Conservation (phyloP, 1,140 invertebrate genomes). For the Anastatus disparis region DNA sequence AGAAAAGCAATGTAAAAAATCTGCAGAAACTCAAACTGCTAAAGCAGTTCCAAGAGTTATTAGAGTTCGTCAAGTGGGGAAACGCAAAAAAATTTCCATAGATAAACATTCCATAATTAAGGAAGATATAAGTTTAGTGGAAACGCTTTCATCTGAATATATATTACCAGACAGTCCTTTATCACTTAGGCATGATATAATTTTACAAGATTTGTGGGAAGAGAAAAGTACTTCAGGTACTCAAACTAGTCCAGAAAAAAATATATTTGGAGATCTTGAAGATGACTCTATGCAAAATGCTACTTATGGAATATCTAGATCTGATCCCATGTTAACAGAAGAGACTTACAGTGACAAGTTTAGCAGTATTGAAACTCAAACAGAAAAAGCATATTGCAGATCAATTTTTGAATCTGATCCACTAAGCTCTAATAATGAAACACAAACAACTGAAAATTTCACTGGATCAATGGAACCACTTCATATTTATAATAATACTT, state of each 20-base stretch:
- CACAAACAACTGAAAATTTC: slow-evolving; percentile 65
- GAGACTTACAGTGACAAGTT: slow-evolving; percentile 59
- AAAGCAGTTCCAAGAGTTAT: slow-evolving; percentile 38
- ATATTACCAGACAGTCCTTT: slow-evolving; percentile 63
- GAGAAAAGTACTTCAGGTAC: slow-evolving; percentile 63
- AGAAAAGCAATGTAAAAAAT: slow-evolving; percentile 54
- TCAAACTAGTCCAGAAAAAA: slow-evolving; percentile 61
- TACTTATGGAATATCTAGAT: slow-evolving; percentile 49
- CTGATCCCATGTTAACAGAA: slow-evolving; percentile 61
- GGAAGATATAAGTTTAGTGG: slow-evolving; percentile 51
- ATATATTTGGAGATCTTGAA: slow-evolving; percentile 56
- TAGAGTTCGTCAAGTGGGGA: slow-evolving; percentile 33
- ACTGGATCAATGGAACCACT: slow-evolving; percentile 62
- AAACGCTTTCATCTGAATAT: slow-evolving; percentile 59
- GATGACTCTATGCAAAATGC: slow-evolving; percentile 57
- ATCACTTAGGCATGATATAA: slow-evolving; percentile 58
- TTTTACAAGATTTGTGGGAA: slow-evolving; percentile 63
- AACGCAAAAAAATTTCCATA: slow-evolving; percentile 22
- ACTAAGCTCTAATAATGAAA: slow-evolving; percentile 65
- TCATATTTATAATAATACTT: slow-evolving; percentile 68
- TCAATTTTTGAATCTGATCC: slow-evolving; percentile 59
- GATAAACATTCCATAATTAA: slow-evolving; percentile 46
- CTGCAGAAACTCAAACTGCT: slow-evolving; percentile 64
- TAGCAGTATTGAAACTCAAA: slow-evolving; percentile 71
- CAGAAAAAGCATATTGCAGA: slow-evolving; percentile 63